Evolutionary conservation across 2,797 vertebrate genomes (phyloP).

Genomic region (Poecilia picta): DNA sequence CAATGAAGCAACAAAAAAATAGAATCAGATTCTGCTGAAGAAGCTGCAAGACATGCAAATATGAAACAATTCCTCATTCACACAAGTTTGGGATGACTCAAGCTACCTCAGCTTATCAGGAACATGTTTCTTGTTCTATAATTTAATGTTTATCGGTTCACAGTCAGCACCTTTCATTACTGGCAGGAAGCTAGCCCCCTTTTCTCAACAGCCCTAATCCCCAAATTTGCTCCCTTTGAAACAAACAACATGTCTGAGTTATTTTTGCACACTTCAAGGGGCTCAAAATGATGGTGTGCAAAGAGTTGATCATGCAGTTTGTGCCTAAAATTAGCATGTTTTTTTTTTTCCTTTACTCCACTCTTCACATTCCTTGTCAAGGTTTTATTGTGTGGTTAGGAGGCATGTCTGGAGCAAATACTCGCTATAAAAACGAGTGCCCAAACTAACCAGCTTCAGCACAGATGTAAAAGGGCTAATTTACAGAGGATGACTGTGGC

Average conservation of each 20-base stretch:
- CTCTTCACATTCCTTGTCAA: slow-evolving; percentile 59
- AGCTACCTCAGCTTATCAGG: slow-evolving; percentile 2
- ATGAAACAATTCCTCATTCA: slow-evolving; percentile 25
- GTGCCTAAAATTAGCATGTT: slow-evolving; percentile 38
- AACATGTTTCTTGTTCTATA: background rate
- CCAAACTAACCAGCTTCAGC: slow-evolving; percentile 14
- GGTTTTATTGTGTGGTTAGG: slow-evolving; percentile 58
- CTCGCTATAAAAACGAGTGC: slow-evolving; percentile 61
- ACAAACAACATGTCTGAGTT: slow-evolving; percentile 34
- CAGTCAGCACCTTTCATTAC: slow-evolving; percentile 13
- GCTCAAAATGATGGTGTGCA: slow-evolving; percentile 28
- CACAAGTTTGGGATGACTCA: slow-evolving; percentile 14
- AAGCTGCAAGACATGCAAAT: slow-evolving; percentile 13
- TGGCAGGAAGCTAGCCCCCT: slow-evolving; percentile 4
- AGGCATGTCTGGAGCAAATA: slow-evolving; percentile 31
- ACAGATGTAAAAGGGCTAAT: background rate
- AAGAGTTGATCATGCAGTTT: slow-evolving; percentile 38
- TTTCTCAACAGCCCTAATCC: slow-evolving; percentile 7
- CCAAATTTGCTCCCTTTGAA: slow-evolving; percentile 33
- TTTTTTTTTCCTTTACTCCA: slow-evolving; percentile 20
- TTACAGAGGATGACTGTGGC: slow-evolving; percentile 11
- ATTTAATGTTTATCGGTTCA: slow-evolving; percentile 5
- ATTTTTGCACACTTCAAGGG: slow-evolving; percentile 39
- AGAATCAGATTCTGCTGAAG: slow-evolving; percentile 33
- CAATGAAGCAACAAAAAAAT: slow-evolving; percentile 32